Percentiles rank a stretch among this genome's conserved stretches.
phyloP scores from a whole-genome alignment of 2,797 vertebrate species.

The Ambastaia sidthimunki region DNA sequence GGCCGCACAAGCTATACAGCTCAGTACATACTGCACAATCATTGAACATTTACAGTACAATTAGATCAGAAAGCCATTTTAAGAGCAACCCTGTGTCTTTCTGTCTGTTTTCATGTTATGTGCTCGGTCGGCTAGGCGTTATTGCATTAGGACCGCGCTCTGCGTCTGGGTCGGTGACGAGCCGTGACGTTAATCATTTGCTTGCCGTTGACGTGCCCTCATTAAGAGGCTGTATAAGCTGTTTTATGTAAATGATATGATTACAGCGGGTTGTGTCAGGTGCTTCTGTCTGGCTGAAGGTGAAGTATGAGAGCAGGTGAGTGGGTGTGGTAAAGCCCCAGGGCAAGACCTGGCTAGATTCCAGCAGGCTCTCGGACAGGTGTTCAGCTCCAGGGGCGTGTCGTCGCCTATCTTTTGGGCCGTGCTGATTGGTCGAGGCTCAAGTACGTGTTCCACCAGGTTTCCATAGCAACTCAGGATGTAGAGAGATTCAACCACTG shows the following conservation, averaged over 20 bases:
- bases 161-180: slow-evolving; percentile 15
- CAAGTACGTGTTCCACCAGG: slow-evolving; percentile 93
- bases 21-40: slow-evolving; percentile 24
- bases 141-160: slow-evolving; percentile 7
- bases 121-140: neutral
- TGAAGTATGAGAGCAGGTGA: slow-evolving; percentile 35
- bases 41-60: slow-evolving; percentile 44
- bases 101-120: slow-evolving; percentile 40
- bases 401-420: slow-evolving; percentile 94
- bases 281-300: slow-evolving; percentile 27
- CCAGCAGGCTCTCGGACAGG: slow-evolving; percentile 94
- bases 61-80: slow-evolving; percentile 47
- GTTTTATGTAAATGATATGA: slow-evolving; percentile 32
- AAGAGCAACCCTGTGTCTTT: slow-evolving; percentile 33
- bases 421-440: slow-evolving; percentile 91
- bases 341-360: slow-evolving; percentile 86
- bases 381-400: slow-evolving; percentile 92
- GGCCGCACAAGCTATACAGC: slow-evolving; percentile 24
- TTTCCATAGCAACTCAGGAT: slow-evolving; percentile 96
- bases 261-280: slow-evolving; percentile 7
- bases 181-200: slow-evolving; percentile 45
- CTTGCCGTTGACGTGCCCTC: slow-evolving; percentile 28
- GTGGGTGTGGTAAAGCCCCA: slow-evolving; percentile 8
- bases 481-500: slow-evolving; percentile 91
- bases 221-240: slow-evolving; percentile 38